Conservation (phyloP, 2,113 vertebrate species). For the Melanocharis versteri region DNA sequence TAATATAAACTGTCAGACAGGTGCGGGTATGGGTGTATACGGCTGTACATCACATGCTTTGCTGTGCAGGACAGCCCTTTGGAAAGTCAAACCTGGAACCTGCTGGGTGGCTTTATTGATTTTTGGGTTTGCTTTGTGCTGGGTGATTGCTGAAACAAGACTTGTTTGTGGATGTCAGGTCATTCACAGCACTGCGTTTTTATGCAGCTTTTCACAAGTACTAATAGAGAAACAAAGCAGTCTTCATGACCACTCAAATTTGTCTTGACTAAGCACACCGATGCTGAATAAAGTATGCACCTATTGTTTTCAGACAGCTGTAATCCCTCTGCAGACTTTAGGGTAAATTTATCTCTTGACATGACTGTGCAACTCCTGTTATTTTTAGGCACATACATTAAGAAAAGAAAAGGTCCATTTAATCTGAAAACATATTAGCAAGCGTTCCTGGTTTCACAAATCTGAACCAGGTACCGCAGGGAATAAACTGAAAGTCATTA, state of each 20-base stretch:
- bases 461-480: neutral
- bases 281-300: neutral
- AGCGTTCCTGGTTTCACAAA: conserved; percentile 5
- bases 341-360: conserved; percentile 23
- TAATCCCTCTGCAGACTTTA: conserved; percentile 12
- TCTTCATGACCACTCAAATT: neutral
- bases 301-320: conserved; percentile 19
- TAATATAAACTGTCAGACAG: neutral
- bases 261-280: neutral
- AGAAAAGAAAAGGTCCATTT: conserved; percentile 48
- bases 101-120: neutral
- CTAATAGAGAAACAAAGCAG: neutral
- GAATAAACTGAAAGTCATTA: conserved; percentile 6
- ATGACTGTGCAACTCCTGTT: conserved; percentile 18
- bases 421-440: conserved; percentile 51
- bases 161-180: neutral
- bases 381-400: conserved; percentile 25
- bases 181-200: neutral
- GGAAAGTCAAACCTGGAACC: neutral
- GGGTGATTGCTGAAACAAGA: neutral
- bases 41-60: neutral
- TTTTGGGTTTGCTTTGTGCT: neutral
- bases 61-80: neutral
- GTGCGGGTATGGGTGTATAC: neutral
- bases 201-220: neutral